A percentile compares a stretch with the other conserved stretches of the same genome.
Conservation (phyloP, 1,140 invertebrate genomes). For the Lethrus apterus region DNA sequence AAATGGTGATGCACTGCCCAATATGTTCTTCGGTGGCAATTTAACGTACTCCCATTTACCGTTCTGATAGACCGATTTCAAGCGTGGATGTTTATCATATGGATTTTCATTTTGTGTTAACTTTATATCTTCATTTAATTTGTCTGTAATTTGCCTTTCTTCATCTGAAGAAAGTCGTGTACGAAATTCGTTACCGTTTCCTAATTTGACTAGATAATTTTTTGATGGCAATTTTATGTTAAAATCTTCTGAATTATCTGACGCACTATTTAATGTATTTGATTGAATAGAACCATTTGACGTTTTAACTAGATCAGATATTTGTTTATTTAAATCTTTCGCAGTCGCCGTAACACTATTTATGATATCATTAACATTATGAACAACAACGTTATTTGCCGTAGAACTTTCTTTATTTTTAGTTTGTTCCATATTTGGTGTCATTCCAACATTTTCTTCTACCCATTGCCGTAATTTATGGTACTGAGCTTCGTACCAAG, state of each 20-base stretch:
- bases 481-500: neutral
- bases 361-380: too few species aligned
- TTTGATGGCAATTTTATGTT: too few species aligned
- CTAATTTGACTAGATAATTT: neutral
- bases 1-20: neutral
- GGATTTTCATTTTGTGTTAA: neutral
- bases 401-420: too few species aligned
- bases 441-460: neutral
- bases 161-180: neutral
- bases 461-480: neutral
- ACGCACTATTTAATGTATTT: too few species aligned
- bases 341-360: too few species aligned
- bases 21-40: neutral
- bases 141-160: too few species aligned
- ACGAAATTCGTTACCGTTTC: neutral
- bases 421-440: neutral
- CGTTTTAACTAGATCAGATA: too few species aligned
- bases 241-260: too few species aligned
- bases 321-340: too few species aligned
- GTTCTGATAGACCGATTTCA: neutral
- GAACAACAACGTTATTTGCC: too few species aligned
- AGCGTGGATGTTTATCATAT: neutral
- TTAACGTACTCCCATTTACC: slow-evolving; percentile 4
- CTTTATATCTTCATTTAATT: neutral
- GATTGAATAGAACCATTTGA: too few species aligned